These are phyloP conservation scores for Leucophenga montana DNA, from an alignment of 2,888 invertebrate species.

Conservation along the genomic window DNA sequence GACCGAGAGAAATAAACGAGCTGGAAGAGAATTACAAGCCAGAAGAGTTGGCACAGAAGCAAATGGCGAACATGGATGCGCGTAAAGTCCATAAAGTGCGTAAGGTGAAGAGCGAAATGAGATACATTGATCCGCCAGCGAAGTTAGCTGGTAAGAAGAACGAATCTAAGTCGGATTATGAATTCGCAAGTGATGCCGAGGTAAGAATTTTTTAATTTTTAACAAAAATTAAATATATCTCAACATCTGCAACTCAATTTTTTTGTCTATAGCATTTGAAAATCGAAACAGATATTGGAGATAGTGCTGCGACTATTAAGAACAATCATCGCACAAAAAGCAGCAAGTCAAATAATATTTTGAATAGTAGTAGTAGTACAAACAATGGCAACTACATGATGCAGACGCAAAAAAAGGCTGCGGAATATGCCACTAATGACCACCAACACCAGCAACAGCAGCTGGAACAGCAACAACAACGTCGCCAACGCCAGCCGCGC, in stretches of 20 bases:
- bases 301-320: constrained; percentile 44
- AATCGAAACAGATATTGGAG: constrained; percentile 66
- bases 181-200: constrained; percentile 63
- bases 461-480: constrained; percentile 26
- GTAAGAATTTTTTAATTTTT: constrained; percentile 49
- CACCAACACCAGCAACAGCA: constrained; percentile 24
- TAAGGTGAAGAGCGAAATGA: constrained; percentile 71
- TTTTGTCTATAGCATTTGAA: constrained; percentile 35
- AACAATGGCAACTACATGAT: background rate
- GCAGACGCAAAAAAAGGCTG: constrained; percentile 17
- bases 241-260: background rate
- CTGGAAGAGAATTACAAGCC: background rate
- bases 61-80: constrained; percentile 30
- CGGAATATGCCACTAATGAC: constrained; percentile 9
- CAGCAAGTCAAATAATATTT: background rate
- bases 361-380: background rate
- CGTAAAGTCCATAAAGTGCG: constrained; percentile 62
- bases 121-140: constrained; percentile 57
- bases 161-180: constrained; percentile 70
- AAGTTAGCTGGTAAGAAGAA: constrained; percentile 59
- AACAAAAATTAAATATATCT: background rate
- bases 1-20: constrained; percentile 39
- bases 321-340: constrained; percentile 29
- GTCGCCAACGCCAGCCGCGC: constrained; percentile 29
- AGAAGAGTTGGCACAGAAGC: background rate